Evolutionary conservation across 2,113 vertebrate species (phyloP).

Genomic region (Camelus dromedarius): DNA sequence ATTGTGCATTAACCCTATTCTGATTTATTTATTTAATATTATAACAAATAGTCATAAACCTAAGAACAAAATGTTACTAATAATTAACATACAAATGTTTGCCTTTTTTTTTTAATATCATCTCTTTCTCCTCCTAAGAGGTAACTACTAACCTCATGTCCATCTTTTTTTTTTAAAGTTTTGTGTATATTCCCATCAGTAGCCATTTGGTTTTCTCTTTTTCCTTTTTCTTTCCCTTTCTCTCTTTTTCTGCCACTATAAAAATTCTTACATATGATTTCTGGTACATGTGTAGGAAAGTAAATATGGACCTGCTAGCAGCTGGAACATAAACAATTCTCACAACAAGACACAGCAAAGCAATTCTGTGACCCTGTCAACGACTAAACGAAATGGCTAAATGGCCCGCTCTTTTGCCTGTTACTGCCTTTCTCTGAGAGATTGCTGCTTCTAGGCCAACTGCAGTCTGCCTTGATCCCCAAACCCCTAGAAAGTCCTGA

Average conservation of each 20-base stretch:
- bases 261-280: neutral
- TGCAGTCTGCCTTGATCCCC: neutral
- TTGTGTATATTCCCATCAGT: neutral
- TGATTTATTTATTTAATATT: slow-evolving; percentile 20
- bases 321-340: neutral
- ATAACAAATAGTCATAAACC: neutral
- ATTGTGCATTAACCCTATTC: neutral
- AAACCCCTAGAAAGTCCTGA: neutral
- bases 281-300: neutral
- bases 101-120: neutral
- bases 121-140: neutral
- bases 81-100: neutral
- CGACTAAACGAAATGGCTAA: neutral
- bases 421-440: slow-evolving; percentile 1
- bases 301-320: neutral
- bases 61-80: neutral
- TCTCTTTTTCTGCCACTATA: neutral
- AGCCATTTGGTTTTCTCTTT: neutral
- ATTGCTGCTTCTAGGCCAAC: neutral
- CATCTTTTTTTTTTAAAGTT: neutral
- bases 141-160: neutral
- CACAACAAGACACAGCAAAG: neutral
- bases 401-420: neutral
- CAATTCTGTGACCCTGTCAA: neutral
- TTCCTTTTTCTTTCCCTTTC: neutral